Evolutionary conservation across 53 echinoderm and acorn worm genomes (phyloP), one percentile per base, ranked within the genome.

Genomic region (Pentamera pediparva): DNA sequence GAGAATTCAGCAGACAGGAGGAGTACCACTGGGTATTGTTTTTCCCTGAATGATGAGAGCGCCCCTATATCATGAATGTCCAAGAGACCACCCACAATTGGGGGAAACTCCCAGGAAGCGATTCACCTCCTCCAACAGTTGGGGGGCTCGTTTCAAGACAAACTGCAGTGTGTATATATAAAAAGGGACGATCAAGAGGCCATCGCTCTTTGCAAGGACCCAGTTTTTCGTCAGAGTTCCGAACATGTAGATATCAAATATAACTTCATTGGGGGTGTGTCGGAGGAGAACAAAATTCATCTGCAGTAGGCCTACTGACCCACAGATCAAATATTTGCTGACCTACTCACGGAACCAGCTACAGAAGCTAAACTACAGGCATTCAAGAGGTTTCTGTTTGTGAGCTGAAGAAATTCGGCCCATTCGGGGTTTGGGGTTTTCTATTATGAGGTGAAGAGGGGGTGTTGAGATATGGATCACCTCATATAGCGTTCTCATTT

Each of bases 201-300:
- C 15, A 81, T 74, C 51, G 60, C 75, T 30, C 62, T 81, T 19
- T 38, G 73, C 26, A 81, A 75, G 22, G 38, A 62, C 32, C 50
- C 75, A 63, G 53, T 81, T 12, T 60, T 25, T 53, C 7, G 72
- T 18, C 72, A 81, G 28, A 60, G 62, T 59, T 81, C 63, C 59
- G 73, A 81, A 26, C 75, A 81, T 25, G 75, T 75, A 17, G 75
- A 81, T 38, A 81, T 75, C 37, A 48, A 62, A 28, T 81, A 81
- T 20, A 74, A 81, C 33, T 81, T 81, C 35, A 40, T 75, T 12
- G 47, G 75, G 35, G 26, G 53, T 56, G 64, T 32, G 21, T 20
- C 62, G 12, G 25, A 81, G 24, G 72, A 75, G 2, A 64, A 64
- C 0, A 61, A 62, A 59, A 75, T 81, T 62, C 52, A 72, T 43